Conservation (phyloP, 2,113 vertebrate species). For the Siphamia tubifer region DNA sequence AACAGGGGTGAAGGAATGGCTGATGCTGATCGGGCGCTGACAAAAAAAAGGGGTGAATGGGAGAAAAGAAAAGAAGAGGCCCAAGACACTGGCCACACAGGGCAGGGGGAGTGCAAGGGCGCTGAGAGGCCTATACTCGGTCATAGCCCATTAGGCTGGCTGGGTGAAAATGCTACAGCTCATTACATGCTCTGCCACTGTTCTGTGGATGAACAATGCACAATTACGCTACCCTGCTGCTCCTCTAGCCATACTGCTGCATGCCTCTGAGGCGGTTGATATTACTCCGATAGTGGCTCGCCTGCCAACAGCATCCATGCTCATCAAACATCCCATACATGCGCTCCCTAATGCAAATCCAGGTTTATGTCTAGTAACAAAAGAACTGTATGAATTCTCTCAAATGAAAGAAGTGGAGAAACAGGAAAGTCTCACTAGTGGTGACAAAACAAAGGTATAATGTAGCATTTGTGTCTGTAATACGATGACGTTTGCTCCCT, state of each 20-base stretch:
- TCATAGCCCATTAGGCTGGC: conserved; percentile 81
- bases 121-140: conserved; percentile 66
- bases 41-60: conserved; percentile 33
- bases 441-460: conserved; percentile 55
- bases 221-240: conserved; percentile 78
- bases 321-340: conserved; percentile 70
- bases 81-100: conserved; percentile 56
- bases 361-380: conserved; percentile 64
- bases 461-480: conserved; percentile 49
- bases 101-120: conserved; percentile 49
- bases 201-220: conserved; percentile 81
- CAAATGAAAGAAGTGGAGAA: conserved; percentile 39
- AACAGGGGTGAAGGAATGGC: conserved; percentile 66
- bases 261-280: conserved; percentile 60
- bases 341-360: conserved; percentile 58
- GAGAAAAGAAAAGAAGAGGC: conserved; percentile 49
- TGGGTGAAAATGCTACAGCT: conserved; percentile 77
- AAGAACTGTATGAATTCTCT: conserved; percentile 52
- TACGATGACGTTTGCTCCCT: conserved; percentile 43
- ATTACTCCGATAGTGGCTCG: conserved; percentile 50
- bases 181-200: conserved; percentile 83
- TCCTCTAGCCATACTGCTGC: conserved; percentile 56
- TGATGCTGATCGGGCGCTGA: conserved; percentile 47
- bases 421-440: conserved; percentile 31
- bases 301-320: conserved; percentile 54